These are phyloP conservation scores for Anarhynchus alexandrinus DNA, from an alignment of 2,113 vertebrate species.

Conservation along the genomic window DNA sequence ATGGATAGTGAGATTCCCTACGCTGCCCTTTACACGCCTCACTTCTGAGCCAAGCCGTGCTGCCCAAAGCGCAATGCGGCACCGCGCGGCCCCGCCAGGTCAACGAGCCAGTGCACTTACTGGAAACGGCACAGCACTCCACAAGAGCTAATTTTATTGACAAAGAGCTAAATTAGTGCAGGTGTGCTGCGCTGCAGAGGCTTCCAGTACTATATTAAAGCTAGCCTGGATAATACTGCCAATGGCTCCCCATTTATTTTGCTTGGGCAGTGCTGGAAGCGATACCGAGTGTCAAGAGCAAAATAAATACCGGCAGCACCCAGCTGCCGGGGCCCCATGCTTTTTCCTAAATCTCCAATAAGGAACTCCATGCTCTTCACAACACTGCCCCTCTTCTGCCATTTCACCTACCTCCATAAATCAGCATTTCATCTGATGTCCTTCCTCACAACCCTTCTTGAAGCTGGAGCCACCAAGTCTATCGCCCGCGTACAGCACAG, in stretches of 20 bases:
- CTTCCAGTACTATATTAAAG: not conserved
- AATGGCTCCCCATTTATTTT: not conserved
- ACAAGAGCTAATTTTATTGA: not conserved
- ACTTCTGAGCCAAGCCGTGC: not conserved
- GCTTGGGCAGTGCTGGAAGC: not conserved
- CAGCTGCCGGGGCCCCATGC: not conserved
- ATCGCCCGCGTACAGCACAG: rapidly evolving
- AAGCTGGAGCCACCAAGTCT: not conserved
- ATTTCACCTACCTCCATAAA: not conserved
- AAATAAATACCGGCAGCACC: not conserved
- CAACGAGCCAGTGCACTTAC: not conserved
- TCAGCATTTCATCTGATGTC: not conserved
- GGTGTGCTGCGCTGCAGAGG: not conserved
- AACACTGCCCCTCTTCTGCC: not conserved
- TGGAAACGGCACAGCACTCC: not conserved
- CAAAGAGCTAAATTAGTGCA: conserved; percentile 20
- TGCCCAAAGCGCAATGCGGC: not conserved
- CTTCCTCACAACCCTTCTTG: not conserved
- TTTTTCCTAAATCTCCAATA: not conserved
- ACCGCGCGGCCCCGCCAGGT: not conserved
- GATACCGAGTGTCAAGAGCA: not conserved
- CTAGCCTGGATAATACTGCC: not conserved
- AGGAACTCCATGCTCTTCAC: not conserved
- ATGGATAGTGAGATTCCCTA: too few relatives aligned
- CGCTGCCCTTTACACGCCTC: not conserved